Evolutionary conservation across 2,113 vertebrate genomes (phyloP).

Genomic region (Falcunculus frontatus): DNA sequence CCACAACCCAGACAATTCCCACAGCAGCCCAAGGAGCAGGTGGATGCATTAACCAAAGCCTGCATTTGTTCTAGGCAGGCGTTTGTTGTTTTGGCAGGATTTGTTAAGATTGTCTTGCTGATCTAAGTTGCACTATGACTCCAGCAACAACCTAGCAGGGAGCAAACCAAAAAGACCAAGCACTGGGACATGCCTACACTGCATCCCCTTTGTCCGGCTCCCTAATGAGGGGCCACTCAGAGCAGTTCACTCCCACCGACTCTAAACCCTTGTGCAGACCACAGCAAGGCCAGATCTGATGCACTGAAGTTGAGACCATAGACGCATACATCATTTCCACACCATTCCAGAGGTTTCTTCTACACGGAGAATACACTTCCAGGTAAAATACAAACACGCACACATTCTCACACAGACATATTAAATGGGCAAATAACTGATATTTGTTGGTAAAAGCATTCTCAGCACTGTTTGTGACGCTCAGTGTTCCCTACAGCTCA

Average conservation of each 20-base stretch:
- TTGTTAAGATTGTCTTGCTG: background rate
- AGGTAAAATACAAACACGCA: background rate
- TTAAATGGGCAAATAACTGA: background rate
- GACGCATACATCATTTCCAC: accelerated
- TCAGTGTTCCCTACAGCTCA: accelerated
- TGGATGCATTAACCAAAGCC: background rate
- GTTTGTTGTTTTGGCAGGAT: background rate
- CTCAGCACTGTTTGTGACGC: background rate
- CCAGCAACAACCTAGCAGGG: background rate
- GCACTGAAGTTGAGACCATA: background rate
- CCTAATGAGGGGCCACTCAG: accelerated
- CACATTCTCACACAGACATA: background rate
- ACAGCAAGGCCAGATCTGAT: accelerated
- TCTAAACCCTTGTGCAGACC: background rate
- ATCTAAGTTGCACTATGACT: background rate
- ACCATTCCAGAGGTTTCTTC: background rate
- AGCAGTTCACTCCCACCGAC: background rate
- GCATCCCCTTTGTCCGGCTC: background rate
- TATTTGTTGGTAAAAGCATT: background rate
- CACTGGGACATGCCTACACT: background rate
- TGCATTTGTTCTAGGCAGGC: background rate
- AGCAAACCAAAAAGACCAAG: background rate
- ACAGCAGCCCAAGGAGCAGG: background rate
- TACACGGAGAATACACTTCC: background rate
- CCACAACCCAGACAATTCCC: background rate